Base-by-base conservation (phyloP, 2,888 invertebrate genomes). In the Ypsolopha scabrella region DNA sequence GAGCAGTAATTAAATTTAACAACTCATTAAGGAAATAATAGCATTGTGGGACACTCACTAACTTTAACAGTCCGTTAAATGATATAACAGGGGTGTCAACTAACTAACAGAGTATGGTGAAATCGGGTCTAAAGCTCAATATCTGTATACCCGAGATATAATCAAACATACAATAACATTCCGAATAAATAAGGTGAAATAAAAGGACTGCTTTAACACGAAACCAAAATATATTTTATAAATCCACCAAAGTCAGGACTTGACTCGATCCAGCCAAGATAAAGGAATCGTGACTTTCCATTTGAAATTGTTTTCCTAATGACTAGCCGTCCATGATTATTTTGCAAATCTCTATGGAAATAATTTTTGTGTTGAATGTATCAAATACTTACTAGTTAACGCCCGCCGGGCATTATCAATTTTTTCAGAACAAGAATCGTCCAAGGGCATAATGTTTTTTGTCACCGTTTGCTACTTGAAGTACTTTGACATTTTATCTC, bases 301-400 rank as follows among this genome's bases (percentile, higher is more conserved):
- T 35, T 34, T 50, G n/a, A 43, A 65, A 60, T 65, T 62, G 58
- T 70, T 51, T 51, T 51, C 67, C 59, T 68, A 70, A 68, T 64
- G 61, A 72, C 68, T 78, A 80, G 80, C 85, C 85, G 85, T 85
- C 85, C 85, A 82, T 76, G 63, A 67, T 83, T 82, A 68, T 60
- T 80, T 85, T 83, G 82, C 81, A 65, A 70, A 66, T 71, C 66
- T 65, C 58, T 70, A 62, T 63, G 60, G 61, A 60, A 60, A 56
- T 48, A 37, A 13, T 8, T 35, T 46, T 34, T 38, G 48, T 38
- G 39, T 48, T 38, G 24, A 24, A 24, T 24, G 24, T 24, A 24
- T 24, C 39, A 48, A 36, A 14, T 34, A 10, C 9, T 35, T n/a
- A 8, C 13, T 6, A 24, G 48, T 7, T 8, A n/a, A 13, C 11